These are phyloP conservation scores for Volucella inanis DNA, from an alignment of 2,888 invertebrate species.

Conservation along the genomic window DNA sequence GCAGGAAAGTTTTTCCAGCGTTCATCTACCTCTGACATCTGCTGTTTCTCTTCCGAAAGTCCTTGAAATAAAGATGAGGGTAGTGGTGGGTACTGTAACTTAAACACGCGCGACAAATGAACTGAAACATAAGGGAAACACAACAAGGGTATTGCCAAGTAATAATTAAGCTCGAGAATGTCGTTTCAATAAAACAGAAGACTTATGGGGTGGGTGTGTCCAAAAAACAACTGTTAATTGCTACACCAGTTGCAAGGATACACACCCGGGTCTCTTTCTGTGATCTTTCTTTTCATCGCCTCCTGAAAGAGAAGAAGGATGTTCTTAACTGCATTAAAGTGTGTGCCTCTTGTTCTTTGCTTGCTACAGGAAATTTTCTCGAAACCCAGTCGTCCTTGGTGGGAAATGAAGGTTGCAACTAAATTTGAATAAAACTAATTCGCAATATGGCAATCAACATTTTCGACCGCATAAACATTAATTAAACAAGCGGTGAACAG, in stretches of 20 bases:
- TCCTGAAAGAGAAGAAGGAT: slow-evolving; percentile 18
- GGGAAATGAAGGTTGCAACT: background rate
- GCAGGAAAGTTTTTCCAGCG: slow-evolving; percentile 33
- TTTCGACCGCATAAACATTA: slow-evolving; percentile 63
- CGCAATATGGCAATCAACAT: slow-evolving; percentile 55
- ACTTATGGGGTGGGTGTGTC: slow-evolving; percentile 13
- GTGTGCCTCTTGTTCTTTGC: slow-evolving; percentile 51
- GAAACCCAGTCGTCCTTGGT: background rate
- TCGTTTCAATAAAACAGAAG: slow-evolving; percentile 54
- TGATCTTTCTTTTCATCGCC: slow-evolving; percentile 1
- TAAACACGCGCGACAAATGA: slow-evolving; percentile 71
- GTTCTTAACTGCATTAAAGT: slow-evolving; percentile 65
- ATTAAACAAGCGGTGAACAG: slow-evolving; percentile 43
- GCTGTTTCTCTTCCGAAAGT: slow-evolving; percentile 17
- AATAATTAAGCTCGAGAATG: slow-evolving; percentile 72
- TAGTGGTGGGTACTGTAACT: background rate
- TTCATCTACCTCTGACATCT: background rate
- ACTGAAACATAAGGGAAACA: slow-evolving; percentile 63
- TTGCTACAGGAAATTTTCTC: background rate
- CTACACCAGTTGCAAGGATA: slow-evolving; percentile 71
- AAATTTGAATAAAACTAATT: slow-evolving; percentile 58
- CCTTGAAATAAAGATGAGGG: slow-evolving; percentile 39
- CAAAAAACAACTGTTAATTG: slow-evolving; percentile 73
- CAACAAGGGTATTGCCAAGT: slow-evolving; percentile 69
- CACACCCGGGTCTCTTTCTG: slow-evolving; percentile 26